Evolutionary conservation across 2,888 invertebrate species (phyloP).

Genomic region (Lasioglossum figueresi): DNA sequence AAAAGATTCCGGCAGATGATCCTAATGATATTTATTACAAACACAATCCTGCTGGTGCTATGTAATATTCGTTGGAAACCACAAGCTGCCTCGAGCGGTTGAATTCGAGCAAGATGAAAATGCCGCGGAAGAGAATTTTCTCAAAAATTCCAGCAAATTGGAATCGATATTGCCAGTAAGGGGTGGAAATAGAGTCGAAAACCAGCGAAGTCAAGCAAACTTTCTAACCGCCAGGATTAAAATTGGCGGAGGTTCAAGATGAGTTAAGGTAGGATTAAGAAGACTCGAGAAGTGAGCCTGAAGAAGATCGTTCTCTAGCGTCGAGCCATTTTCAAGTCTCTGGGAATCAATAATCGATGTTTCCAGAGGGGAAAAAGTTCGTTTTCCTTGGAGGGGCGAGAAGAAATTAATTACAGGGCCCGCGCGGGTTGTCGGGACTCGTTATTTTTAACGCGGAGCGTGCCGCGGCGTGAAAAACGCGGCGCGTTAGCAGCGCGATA

Average conservation of each 20-base stretch:
- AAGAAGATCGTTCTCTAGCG: neutral
- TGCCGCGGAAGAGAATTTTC: neutral
- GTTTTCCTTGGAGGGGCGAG: neutral
- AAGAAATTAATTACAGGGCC: constrained; percentile 18
- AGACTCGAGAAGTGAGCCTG: neutral
- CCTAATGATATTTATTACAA: neutral
- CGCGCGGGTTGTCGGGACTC: neutral
- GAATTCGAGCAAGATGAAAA: neutral
- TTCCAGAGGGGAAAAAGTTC: neutral
- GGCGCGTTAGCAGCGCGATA: neutral
- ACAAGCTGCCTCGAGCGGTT: no score
- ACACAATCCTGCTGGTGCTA: neutral
- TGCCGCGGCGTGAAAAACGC: neutral
- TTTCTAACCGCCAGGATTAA: neutral
- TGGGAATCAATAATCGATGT: constrained; percentile 1
- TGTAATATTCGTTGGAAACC: neutral
- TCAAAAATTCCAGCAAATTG: neutral
- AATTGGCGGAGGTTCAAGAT: neutral
- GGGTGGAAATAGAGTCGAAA: neutral
- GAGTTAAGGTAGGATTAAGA: neutral
- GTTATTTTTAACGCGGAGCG: constrained; percentile 6
- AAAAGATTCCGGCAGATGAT: neutral
- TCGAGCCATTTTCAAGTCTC: neutral
- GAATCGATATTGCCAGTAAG: neutral
- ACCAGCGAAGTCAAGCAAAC: neutral